These are phyloP conservation scores for Malurus melanocephalus DNA, from an alignment of 2,113 vertebrate species.

Conservation along the genomic window DNA sequence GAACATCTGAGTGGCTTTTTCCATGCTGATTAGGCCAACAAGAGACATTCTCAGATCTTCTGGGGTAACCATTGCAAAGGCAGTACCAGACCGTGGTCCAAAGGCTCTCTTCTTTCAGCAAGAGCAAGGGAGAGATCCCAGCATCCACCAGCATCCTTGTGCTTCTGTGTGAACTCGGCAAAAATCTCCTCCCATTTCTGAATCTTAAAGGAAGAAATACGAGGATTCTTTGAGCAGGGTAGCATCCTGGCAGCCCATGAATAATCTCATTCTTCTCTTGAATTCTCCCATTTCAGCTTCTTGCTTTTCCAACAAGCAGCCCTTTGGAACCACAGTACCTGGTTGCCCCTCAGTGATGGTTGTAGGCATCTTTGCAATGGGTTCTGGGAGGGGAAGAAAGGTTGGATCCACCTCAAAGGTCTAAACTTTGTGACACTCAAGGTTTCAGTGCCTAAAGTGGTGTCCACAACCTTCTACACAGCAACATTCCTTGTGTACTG, in stretches of 20 bases:
- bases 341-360: neutral
- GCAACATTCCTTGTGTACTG: neutral
- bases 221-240: neutral
- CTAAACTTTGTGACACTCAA: neutral
- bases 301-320: neutral
- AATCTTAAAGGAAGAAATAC: neutral
- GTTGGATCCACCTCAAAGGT: neutral
- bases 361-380: neutral
- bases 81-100: neutral
- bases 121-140: neutral
- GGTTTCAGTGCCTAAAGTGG: neutral
- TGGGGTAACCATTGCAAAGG: neutral
- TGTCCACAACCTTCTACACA: accelerated
- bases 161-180: neutral
- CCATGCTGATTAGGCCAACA: neutral
- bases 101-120: neutral
- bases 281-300: neutral
- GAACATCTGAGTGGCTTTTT: neutral
- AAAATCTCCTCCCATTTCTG: neutral
- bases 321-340: neutral
- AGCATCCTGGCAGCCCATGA: neutral
- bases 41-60: neutral
- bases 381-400: neutral
- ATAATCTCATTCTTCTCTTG: neutral
- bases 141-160: neutral